Evolutionary conservation across 2,888 invertebrate genomes (phyloP).

Genomic region (Bembecia ichneumoniformis): DNA sequence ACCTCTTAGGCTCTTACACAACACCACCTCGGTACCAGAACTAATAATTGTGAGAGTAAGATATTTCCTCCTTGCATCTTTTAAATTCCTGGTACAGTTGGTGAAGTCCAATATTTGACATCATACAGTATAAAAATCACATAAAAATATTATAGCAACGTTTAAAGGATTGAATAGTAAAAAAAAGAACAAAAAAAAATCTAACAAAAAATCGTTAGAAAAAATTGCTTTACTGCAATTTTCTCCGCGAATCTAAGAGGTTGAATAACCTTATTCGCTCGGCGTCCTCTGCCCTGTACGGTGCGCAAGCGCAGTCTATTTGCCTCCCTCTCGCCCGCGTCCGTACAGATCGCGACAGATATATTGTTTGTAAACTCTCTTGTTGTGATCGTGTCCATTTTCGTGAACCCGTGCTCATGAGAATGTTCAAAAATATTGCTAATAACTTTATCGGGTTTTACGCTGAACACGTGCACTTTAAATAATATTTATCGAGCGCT

Average conservation of each 20-base stretch:
- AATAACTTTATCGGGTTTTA: neutral
- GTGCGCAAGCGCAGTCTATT: constrained; percentile 21
- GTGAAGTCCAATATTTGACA: too few relatives aligned
- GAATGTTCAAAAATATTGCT: neutral
- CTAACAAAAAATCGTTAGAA: constrained; percentile 20
- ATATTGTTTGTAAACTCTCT: constrained; percentile 53
- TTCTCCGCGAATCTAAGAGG: constrained; percentile 39
- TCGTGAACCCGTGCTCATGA: constrained; percentile 10
- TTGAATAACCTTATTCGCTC: constrained; percentile 50
- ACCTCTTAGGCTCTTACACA: too few relatives aligned
- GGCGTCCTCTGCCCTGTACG: constrained; percentile 21
- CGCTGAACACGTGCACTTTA: neutral
- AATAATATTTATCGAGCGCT: neutral
- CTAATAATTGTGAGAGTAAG: too few relatives aligned
- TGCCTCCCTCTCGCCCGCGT: constrained; percentile 29
- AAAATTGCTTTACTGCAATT: constrained; percentile 39
- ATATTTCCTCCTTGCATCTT: too few relatives aligned
- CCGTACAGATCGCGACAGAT: constrained; percentile 32
- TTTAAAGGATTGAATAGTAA: too few relatives aligned
- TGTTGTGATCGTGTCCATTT: constrained; percentile 19
- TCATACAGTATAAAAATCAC: too few relatives aligned
- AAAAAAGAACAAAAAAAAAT: too few relatives aligned
- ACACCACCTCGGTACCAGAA: too few relatives aligned
- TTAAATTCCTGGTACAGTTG: too few relatives aligned
- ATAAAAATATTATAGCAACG: too few relatives aligned